phyloP scores from a whole-genome alignment of 2,797 vertebrate species.

The Pterois miles region DNA sequence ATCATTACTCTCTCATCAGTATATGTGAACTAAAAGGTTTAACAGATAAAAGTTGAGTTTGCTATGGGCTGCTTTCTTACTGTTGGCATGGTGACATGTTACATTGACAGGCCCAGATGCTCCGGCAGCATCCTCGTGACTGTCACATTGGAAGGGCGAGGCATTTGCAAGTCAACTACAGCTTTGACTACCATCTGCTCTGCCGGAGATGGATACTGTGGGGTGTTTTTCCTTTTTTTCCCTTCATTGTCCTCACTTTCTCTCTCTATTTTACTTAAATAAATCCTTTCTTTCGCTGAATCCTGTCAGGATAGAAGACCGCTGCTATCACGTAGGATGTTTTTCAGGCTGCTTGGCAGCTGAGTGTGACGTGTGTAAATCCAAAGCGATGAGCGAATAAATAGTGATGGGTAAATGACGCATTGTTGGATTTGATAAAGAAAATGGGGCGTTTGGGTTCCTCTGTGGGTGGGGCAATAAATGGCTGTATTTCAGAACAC shows the following conservation, averaged over 20 bases:
- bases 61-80: slow-evolving; percentile 19
- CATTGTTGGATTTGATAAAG: slow-evolving; percentile 37
- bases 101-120: slow-evolving; percentile 78
- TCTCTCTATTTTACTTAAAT: slow-evolving; percentile 24
- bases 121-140: slow-evolving; percentile 63
- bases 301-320: slow-evolving; percentile 54
- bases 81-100: slow-evolving; percentile 58
- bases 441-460: slow-evolving; percentile 7
- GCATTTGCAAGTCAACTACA: slow-evolving; percentile 79
- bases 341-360: slow-evolving; percentile 19
- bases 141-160: slow-evolving; percentile 70
- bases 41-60: slow-evolving; percentile 32
- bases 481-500: slow-evolving; percentile 7
- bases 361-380: slow-evolving; percentile 44
- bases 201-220: slow-evolving; percentile 62
- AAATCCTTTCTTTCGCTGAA: slow-evolving; percentile 52
- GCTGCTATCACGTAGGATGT: slow-evolving; percentile 39
- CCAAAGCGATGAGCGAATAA: slow-evolving; percentile 29
- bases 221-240: not conserved
- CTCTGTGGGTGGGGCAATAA: not conserved
- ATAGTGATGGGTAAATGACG: slow-evolving; percentile 35
- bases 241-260: slow-evolving; percentile 49
- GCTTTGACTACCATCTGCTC: slow-evolving; percentile 82
- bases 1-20: not conserved
- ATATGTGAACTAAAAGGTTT: slow-evolving; percentile 18